Base-by-base conservation (phyloP, 1,140 invertebrate species). In the Panagrolaimus sp. region DNA sequence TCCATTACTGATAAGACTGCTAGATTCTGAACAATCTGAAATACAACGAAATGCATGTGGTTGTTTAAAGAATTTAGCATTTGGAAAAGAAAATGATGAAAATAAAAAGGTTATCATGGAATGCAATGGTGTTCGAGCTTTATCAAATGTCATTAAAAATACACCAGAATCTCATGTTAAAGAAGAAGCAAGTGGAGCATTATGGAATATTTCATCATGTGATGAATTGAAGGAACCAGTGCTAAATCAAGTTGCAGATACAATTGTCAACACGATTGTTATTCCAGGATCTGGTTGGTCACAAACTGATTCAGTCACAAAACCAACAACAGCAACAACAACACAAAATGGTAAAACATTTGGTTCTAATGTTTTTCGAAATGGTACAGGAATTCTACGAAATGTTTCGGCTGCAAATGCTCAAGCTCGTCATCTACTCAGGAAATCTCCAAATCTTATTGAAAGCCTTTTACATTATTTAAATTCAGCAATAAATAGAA, bases 151-250 rank as follows among this genome's bases (percentile, higher is more conserved):
- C 47, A 84, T 98, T 63, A 88, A 92, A 75, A 89, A 91, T 77
- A 90, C 92, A 1, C 88, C 89, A 51, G 94, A 97, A 82, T 90
- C 91, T 73, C 93, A 97, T 86, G 91, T 98, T 5, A 92, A 92
- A 84, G 95, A 98, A 85, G 86, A 97, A 62, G 92, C 96, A 1
- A 97, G 95, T 2, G 93, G 93, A 5, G 92, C 98, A n/a, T 88
- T 99, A 48, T 98, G 96, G 96, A 99, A 98, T 87, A 89, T 98
- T 82, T 98, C 93, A 1, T 97, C 94, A 1, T 96, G 92, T 85
- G 93, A 98, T 85, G 92, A 96, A 79, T 85, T 97, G 57, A 97
- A 97, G 85, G 89, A 90, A 82, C 89, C 91, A 51, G 96, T 98
- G 76, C 92, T 98, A 74, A 93, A 97, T 83, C 92, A 96, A 83